Conservation (phyloP, 2,888 invertebrate species). For the Euspilapteryx auroguttella region DNA sequence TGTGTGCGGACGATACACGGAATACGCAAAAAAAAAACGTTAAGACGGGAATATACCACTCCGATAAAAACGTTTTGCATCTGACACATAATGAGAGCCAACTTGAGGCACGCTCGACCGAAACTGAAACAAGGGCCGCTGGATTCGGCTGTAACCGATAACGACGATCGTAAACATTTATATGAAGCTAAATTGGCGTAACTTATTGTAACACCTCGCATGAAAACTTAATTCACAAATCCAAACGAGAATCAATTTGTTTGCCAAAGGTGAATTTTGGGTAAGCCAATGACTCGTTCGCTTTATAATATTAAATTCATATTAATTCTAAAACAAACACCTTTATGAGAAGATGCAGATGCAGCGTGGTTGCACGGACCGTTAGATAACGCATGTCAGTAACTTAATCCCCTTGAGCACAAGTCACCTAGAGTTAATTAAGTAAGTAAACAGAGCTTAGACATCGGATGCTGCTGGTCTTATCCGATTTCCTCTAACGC, state of each 20-base stretch:
- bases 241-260: too few relatives aligned
- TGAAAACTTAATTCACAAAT: too few relatives aligned
- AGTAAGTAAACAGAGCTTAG: conserved; percentile 28
- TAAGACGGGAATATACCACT: too few relatives aligned
- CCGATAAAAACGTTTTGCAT: too few relatives aligned
- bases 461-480: conserved; percentile 21
- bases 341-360: conserved; percentile 14
- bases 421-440: conserved; percentile 26
- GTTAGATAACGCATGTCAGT: conserved; percentile 24
- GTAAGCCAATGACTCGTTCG: too few relatives aligned
- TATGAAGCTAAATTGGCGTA: conserved; percentile 18
- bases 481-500: conserved; percentile 22
- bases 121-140: conserved; percentile 37
- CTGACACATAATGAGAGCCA: too few relatives aligned
- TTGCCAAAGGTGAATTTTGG: too few relatives aligned
- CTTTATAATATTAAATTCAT: too few relatives aligned
- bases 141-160: conserved; percentile 27
- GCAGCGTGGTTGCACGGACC: too few relatives aligned
- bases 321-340: conserved; percentile 19
- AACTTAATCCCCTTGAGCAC: conserved; percentile 36
- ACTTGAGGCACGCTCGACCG: conserved; percentile 38
- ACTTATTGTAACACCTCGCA: conserved; percentile 24
- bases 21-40: too few relatives aligned
- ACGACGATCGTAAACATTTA: conserved; percentile 24
- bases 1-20: not conserved